Base-by-base conservation (phyloP, 2,797 vertebrate genomes). In the Remorina albescens region DNA sequence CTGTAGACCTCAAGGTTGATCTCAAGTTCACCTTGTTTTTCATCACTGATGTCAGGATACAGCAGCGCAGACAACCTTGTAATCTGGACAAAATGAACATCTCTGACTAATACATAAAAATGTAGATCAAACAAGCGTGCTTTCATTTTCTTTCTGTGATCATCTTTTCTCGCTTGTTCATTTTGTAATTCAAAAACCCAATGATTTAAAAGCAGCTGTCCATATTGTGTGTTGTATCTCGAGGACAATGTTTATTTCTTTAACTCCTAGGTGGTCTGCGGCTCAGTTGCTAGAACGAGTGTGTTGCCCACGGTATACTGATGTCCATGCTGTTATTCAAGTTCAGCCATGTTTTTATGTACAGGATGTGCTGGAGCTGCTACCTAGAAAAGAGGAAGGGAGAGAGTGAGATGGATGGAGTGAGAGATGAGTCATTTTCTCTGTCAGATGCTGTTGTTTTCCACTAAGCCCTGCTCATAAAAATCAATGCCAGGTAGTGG, bases 371-470 rank as follows among this genome's bases (percentile, higher is more conserved):
- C 89, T 25, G 30, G 55, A 81, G 77, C 80, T 68, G 79, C 59
- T 89, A 88, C 87, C 76, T 75, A 83, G 80, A 83, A 82, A 65
- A 86, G 81, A 74, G 78, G 62, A 85, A 77, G 79, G 68, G 69
- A 76, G 82, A 67, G 84, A 81, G 66, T 11, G 79, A 66, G 82
- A 82, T 82, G 26, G 82, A 85, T 74, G 72, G 83, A 84, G 82
- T 18, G 53, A 84, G 77, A 74, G 89, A 93, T 93, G 92, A 93
- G 91, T 93, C 89, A 93, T 90, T 90, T 92, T 91, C 89, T 90
- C 90, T 89, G 90, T 87, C 78, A 87, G 87, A 89, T 86, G 60
- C 84, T 90, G 92, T 92, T 92, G 91, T 93, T 92, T 93, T 92
- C 92, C 91, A 91, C 83, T 73, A 82, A 91, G 82, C 76, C 86